Evolutionary conservation across 2,113 vertebrate species (phyloP).

Genomic region (Sciurus niger): DNA sequence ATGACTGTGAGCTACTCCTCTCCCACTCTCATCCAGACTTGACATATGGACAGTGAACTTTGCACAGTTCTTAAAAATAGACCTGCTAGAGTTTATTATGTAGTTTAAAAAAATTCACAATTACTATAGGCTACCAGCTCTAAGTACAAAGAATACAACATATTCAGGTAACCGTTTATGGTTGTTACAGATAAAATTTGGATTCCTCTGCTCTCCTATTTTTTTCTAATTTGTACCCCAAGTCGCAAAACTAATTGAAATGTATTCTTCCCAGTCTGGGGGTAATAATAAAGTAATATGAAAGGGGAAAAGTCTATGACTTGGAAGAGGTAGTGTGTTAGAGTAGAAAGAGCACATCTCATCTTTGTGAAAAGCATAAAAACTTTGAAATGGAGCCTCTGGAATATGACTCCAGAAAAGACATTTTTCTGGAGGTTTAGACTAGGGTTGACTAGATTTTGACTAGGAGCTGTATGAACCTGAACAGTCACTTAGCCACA

Average conservation of each 20-base stretch:
- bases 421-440: too few species aligned
- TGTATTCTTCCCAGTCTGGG: not conserved
- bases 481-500: too few species aligned
- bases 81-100: not conserved
- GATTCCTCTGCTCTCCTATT: not conserved
- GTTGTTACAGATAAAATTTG: not conserved
- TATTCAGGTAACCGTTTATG: not conserved
- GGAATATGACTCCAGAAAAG: too few species aligned
- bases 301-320: not conserved
- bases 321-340: not conserved
- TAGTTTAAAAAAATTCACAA: not conserved
- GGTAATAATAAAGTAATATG: not conserved
- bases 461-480: not conserved
- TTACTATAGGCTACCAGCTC: not conserved
- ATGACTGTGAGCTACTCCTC: accelerated
- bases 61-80: not conserved
- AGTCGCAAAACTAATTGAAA: not conserved
- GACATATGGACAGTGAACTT: not conserved
- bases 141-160: not conserved
- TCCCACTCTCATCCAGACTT: accelerated
- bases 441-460: not conserved
- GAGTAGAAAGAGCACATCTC: not conserved
- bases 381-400: too few species aligned
- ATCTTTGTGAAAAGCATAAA: not conserved
- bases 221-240: not conserved